Evolutionary conservation across 2,888 invertebrate species (phyloP).

Genomic region (Ethmia dodecea): DNA sequence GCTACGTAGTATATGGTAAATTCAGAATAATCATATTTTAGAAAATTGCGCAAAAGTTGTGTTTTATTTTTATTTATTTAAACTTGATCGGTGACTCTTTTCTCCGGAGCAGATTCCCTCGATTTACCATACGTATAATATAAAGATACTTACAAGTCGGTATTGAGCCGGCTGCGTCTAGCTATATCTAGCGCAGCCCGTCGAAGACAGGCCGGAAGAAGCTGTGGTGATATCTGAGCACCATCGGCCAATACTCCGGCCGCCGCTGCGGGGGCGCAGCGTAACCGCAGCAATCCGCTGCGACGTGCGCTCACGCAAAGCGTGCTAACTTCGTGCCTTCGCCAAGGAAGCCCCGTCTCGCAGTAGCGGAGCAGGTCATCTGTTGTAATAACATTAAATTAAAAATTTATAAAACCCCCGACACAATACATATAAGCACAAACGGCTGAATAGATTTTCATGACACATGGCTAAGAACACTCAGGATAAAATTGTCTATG

Average conservation of each 20-base stretch:
- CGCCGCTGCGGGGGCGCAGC: slow-evolving; percentile 24
- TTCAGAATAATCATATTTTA: too few species aligned
- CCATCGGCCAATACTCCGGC: slow-evolving; percentile 27
- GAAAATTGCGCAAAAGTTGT: too few species aligned
- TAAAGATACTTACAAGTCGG: slow-evolving; percentile 33
- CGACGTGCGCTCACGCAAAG: slow-evolving; percentile 50
- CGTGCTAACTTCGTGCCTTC: slow-evolving; percentile 78
- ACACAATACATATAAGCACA: too few species aligned
- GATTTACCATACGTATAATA: too few species aligned
- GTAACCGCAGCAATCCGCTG: slow-evolving; percentile 78
- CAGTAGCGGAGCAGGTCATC: slow-evolving; percentile 60
- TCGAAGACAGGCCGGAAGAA: slow-evolving; percentile 50
- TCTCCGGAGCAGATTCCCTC: too few species aligned
- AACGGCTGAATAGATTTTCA: too few species aligned
- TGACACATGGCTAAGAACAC: too few species aligned
- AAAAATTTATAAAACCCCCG: too few species aligned
- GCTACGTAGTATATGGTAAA: too few species aligned
- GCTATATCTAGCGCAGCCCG: slow-evolving; percentile 83
- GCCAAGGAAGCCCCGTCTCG: slow-evolving; percentile 89
- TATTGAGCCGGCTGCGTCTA: slow-evolving; percentile 28
- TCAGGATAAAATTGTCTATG: too few species aligned
- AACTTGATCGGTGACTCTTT: too few species aligned
- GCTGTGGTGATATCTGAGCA: slow-evolving; percentile 78
- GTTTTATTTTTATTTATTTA: too few species aligned
- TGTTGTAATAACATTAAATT: neutral